Percentiles rank a stretch among this genome's conserved stretches.
Conservation (phyloP, 2,113 vertebrate genomes). For the Hirundichthys speculiger region DNA sequence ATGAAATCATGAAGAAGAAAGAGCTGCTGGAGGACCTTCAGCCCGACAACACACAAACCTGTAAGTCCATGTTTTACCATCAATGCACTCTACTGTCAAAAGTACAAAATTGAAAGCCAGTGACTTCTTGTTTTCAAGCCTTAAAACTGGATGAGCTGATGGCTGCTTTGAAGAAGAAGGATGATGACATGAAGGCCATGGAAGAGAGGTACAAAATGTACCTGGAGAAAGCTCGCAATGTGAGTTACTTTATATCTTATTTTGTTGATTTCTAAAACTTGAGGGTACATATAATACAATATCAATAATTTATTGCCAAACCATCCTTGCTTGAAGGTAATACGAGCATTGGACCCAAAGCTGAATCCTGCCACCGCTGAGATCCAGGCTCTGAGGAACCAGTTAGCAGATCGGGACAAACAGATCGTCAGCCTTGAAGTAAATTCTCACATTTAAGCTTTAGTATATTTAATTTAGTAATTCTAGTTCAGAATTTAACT, state of each 20-base stretch:
- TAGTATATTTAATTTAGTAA: no score
- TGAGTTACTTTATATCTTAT: constrained; percentile 75
- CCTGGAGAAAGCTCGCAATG: constrained; percentile 95
- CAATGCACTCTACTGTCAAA: background rate
- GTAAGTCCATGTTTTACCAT: constrained; percentile 28
- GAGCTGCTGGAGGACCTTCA: constrained; percentile 94
- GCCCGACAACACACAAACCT: constrained; percentile 88
- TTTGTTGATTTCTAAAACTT: background rate
- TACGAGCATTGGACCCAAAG: constrained; percentile 95
- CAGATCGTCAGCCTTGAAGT: constrained; percentile 91
- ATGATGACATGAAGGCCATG: constrained; percentile 98
- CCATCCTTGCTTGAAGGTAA: constrained; percentile 83
- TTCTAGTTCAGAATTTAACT: background rate
- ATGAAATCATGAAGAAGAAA: constrained; percentile 97
- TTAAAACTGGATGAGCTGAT: constrained; percentile 91
- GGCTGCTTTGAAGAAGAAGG: constrained; percentile 94
- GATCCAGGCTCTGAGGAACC: constrained; percentile 91
- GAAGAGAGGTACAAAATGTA: constrained; percentile 99
- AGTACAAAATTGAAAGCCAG: background rate
- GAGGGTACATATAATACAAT: background rate
- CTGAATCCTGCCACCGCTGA: constrained; percentile 95
- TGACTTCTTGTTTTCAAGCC: constrained; percentile 68
- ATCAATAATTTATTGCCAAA: background rate
- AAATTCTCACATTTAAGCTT: constrained; percentile 30
- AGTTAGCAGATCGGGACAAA: constrained; percentile 90